Conservation (phyloP, 2,888 invertebrate genomes). For the Aphidius colemani region DNA sequence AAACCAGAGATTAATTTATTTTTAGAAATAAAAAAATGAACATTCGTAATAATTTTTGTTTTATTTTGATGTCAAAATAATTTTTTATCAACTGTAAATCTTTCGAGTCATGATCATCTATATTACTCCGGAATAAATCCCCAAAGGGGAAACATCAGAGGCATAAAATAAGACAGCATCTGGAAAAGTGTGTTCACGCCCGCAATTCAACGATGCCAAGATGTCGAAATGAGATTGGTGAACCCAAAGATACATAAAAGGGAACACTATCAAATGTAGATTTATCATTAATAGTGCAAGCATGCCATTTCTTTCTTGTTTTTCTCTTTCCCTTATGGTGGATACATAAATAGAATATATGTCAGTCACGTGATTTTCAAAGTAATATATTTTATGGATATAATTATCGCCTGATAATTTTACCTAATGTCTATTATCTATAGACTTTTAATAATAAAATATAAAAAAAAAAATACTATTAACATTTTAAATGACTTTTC, state of each 20-base stretch:
- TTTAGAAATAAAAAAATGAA: no score
- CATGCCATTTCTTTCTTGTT: neutral
- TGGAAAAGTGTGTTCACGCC: slow-evolving; percentile 38
- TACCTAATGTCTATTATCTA: no score
- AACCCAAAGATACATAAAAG: slow-evolving; percentile 25
- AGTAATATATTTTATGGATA: slow-evolving; percentile 5
- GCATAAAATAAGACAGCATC: slow-evolving; percentile 33
- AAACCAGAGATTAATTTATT: no score
- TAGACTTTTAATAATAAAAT: no score
- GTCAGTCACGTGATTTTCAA: slow-evolving; percentile 7
- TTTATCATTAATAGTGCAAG: slow-evolving; percentile 32
- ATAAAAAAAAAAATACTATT: no score
- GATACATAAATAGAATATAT: neutral
- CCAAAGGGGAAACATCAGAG: neutral
- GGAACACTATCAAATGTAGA: slow-evolving; percentile 38
- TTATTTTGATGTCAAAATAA: no score
- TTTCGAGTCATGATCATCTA: no score
- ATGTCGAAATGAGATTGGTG: slow-evolving; percentile 45
- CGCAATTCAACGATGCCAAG: slow-evolving; percentile 32
- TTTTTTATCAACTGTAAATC: no score
- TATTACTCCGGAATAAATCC: neutral
- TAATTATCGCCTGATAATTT: neutral
- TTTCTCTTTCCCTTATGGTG: neutral
- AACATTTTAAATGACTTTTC: no score
- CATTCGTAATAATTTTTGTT: no score